Evolutionary conservation across 1,140 invertebrate genomes (phyloP), one percentile per base, ranked within the genome.

Genomic region (Portunus trituberculatus): DNA sequence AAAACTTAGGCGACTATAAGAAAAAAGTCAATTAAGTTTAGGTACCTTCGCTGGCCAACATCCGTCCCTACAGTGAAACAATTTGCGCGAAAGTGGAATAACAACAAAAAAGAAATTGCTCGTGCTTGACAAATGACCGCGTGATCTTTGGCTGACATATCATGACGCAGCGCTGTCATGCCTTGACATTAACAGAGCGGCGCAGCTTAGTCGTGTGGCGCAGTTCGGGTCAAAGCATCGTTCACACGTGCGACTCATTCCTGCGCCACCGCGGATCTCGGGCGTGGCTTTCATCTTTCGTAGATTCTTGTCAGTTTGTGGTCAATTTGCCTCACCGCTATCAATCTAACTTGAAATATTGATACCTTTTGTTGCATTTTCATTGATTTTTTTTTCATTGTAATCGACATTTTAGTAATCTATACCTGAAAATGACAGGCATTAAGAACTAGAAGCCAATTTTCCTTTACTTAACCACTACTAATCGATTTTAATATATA

Each of bases 131-230:
- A 76, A n/a, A 76, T 76, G 67, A 76, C 46, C n/a, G 7, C 14
- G 32, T 89, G 87, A 89, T 89, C 87, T 89, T 89, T 89, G 45
- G 6, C 28, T 89, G 87, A 89, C 87, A 89, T 89, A 89, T 89
- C 87, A 39, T 28, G 31, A n/a, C 25, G 46, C 16, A 0, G 87
- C 8, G 1, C n/a, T 45, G 87, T 89, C 46, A 28, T 89, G 39
- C 87, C 87, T 89, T 89, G 87, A 46, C 87, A 89, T 89, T 89
- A 89, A 46, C 31, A 28, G 20, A 89, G 20, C 39, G 87, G 7
- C 46, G 29, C 20, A 76, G n/a, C 67, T 76, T 76, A n/a, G 67
- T 76, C 67, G 20, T 12, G 67, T 25, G 20, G 25, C 6, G 67
- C 67, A 25, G 20, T 25, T 1, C 20, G 67, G 67, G 16, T 76